Evolutionary conservation across 2,888 invertebrate genomes (phyloP).

Genomic region (Xanthorhoe designata): DNA sequence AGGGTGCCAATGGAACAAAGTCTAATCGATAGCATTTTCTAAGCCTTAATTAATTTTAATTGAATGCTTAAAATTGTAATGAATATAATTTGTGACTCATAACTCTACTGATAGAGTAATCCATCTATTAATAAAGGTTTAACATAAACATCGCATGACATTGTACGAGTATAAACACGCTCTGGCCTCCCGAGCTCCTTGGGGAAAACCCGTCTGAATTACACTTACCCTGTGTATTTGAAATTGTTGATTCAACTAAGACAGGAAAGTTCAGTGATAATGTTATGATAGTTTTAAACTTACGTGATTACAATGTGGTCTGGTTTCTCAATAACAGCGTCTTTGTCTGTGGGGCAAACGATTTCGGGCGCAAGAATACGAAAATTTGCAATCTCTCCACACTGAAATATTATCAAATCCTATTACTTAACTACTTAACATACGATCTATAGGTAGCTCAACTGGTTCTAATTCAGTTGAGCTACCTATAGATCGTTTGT

Average conservation of each 20-base stretch:
- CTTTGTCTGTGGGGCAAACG: conserved; percentile 63
- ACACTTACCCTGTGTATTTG: neutral
- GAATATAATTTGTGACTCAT: neutral
- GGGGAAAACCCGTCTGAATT: conserved; percentile 1
- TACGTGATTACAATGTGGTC: conserved; percentile 66
- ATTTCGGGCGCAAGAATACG: conserved; percentile 66
- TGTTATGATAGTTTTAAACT: conserved; percentile 32
- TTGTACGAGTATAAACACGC: conserved; percentile 9
- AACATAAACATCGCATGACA: conserved; percentile 1
- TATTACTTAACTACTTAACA: too few species aligned
- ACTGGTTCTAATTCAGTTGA: too few species aligned
- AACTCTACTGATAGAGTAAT: neutral
- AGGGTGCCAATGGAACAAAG: neutral
- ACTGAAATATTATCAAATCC: conserved; percentile 32
- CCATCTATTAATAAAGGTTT: neutral
- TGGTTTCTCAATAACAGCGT: conserved; percentile 53
- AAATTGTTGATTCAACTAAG: neutral
- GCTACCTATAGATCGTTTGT: too few species aligned
- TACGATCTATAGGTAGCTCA: too few species aligned
- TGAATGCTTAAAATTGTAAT: neutral
- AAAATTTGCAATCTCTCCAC: conserved; percentile 50
- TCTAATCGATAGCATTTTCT: too few species aligned
- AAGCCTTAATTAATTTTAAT: too few species aligned
- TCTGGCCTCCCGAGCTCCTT: conserved; percentile 5
- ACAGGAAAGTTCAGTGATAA: neutral